Conservation (phyloP, 92 coral and sea anemone species). For the Palythoa caribaeorum region DNA sequence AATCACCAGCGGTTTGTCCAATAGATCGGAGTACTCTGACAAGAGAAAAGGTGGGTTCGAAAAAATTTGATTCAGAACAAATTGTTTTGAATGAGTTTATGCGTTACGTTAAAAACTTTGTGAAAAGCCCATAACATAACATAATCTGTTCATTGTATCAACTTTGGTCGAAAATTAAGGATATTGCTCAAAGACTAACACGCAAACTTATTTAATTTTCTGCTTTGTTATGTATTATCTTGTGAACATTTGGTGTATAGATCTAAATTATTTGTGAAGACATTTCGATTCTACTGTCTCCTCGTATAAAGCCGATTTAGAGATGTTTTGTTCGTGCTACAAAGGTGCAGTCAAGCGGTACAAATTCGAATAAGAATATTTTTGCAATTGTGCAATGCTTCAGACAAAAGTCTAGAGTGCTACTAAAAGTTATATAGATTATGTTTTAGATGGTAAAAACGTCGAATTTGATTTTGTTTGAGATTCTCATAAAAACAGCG, state of each 20-base stretch:
- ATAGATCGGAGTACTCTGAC: conserved; percentile 91
- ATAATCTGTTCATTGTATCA: not conserved
- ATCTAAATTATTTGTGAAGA: conserved; percentile 26
- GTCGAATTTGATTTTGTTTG: not conserved
- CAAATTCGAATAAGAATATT: not conserved
- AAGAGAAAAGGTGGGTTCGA: conserved; percentile 88
- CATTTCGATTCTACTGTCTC: not conserved
- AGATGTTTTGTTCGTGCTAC: conserved; percentile 11
- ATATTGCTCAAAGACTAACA: not conserved
- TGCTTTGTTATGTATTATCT: not conserved
- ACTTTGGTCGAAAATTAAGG: not conserved
- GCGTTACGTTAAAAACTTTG: not conserved
- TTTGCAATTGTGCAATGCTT: not conserved
- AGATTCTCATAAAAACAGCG: not conserved
- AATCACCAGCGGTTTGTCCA: conserved; percentile 96
- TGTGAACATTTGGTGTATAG: not conserved
- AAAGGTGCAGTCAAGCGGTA: conserved; percentile 31
- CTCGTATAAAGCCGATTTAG: not conserved
- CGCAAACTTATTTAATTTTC: not conserved
- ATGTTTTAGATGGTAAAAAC: not conserved
- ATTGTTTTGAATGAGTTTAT: not conserved
- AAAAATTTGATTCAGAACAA: not conserved
- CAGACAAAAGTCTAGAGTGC: not conserved
- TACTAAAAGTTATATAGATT: not conserved
- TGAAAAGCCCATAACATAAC: not conserved